Evolutionary conservation across 2,113 vertebrate genomes (phyloP).

Genomic region (Chloebia gouldiae): DNA sequence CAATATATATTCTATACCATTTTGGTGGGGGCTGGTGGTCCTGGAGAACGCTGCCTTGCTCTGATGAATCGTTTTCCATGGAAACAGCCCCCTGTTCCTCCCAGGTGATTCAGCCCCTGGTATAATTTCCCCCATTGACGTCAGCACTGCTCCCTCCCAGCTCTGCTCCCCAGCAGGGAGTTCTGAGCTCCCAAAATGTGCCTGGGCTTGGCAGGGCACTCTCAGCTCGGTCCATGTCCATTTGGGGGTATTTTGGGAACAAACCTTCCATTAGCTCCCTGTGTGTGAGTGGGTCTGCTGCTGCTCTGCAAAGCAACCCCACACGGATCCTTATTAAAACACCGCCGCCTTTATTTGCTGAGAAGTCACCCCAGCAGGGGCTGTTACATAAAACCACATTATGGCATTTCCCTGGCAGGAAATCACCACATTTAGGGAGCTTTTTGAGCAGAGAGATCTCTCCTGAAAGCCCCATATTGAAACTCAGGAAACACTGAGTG

Average conservation of each 20-base stretch:
- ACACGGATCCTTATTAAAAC: constrained; percentile 23
- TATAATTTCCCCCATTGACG: constrained; percentile 58
- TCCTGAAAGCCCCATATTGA: constrained; percentile 31
- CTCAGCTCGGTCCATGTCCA: not conserved
- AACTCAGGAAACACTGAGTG: constrained; percentile 1
- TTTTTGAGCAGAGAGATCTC: constrained; percentile 34
- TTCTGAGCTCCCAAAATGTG: not conserved
- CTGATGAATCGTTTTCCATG: not conserved
- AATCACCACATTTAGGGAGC: constrained; percentile 6
- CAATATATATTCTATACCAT: rapidly evolving
- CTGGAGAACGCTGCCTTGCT: not conserved
- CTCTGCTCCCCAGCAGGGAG: not conserved
- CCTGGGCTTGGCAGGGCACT: not conserved
- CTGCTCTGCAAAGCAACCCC: not conserved
- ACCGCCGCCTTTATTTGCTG: constrained; percentile 50
- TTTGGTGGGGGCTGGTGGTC: not conserved
- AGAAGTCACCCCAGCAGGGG: constrained; percentile 42
- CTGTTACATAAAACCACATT: constrained; percentile 23
- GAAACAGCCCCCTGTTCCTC: not conserved
- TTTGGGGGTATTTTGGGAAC: not conserved
- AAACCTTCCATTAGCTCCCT: not conserved
- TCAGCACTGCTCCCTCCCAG: constrained; percentile 52
- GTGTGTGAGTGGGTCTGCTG: not conserved
- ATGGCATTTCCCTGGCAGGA: constrained; percentile 50
- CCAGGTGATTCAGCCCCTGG: not conserved